Conservation (phyloP, 64 coral and sea anemone genomes). For the Montipora efflorescens region DNA sequence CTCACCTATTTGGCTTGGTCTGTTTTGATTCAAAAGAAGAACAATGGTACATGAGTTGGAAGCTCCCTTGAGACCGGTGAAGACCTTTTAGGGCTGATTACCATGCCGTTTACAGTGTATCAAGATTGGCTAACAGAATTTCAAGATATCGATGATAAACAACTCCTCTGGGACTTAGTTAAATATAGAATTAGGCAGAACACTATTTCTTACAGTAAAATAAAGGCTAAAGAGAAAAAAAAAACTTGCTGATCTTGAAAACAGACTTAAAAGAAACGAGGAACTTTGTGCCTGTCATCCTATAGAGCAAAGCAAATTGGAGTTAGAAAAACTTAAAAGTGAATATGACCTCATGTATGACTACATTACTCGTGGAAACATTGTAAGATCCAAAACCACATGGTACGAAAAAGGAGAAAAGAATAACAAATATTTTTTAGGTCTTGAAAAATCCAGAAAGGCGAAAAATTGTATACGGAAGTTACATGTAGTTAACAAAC, state of each 20-base stretch:
- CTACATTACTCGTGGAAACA: slow-evolving; percentile 9
- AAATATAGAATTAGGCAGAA: slow-evolving; percentile 1
- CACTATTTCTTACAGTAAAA: slow-evolving; percentile 30
- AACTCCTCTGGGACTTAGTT: background rate
- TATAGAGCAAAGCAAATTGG: background rate
- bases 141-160: slow-evolving; percentile 27
- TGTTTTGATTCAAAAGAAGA: too few relatives aligned
- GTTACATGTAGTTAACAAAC: background rate
- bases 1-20: too few relatives aligned
- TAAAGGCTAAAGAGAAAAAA: slow-evolving; percentile 4
- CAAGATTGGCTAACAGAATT: background rate
- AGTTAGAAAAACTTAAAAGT: background rate
- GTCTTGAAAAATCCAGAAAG: slow-evolving; percentile 19
- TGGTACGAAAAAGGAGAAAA: slow-evolving; percentile 58
- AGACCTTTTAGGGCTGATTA: too few relatives aligned
- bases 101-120: background rate
- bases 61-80: too few relatives aligned
- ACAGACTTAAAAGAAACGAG: too few relatives aligned
- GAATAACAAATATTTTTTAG: slow-evolving; percentile 56
- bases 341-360: slow-evolving; percentile 11
- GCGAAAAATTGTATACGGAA: slow-evolving; percentile 17
- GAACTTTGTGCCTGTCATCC: background rate
- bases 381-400: slow-evolving; percentile 11
- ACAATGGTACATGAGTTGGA: too few relatives aligned
- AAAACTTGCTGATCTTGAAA: background rate